phyloP scores from a whole-genome alignment of 1,140 invertebrate genomes.

The Neodiprion fabricii region DNA sequence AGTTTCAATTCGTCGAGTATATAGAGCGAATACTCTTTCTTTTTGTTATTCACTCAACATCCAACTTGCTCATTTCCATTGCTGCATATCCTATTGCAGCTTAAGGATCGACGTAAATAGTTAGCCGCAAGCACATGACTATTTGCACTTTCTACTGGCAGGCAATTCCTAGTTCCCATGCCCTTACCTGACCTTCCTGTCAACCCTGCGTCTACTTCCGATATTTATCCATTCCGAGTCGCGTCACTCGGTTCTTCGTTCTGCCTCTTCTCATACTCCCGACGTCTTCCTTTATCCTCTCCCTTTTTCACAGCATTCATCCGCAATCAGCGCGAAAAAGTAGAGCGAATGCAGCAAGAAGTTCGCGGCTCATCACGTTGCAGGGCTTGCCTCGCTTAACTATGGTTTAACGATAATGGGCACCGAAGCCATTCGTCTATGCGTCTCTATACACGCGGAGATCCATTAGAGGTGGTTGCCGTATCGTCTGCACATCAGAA shows the following conservation, averaged over 20 bases:
- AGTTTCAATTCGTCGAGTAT: too few species aligned
- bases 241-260: neutral
- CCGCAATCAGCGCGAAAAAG: neutral
- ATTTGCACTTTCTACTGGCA: neutral
- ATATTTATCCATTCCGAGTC: neutral
- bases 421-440: neutral
- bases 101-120: neutral
- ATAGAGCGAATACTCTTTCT: too few species aligned
- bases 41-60: too few species aligned
- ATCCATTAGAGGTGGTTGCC: conserved; percentile 7
- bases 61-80: too few species aligned
- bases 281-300: neutral
- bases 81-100: neutral
- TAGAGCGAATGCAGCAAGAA: neutral
- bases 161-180: neutral
- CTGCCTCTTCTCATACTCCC: neutral
- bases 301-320: neutral
- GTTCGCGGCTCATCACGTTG: too few species aligned
- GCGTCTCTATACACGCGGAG: neutral
- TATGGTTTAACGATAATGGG: neutral
- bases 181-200: conserved; percentile 1
- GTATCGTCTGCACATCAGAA: conserved; percentile 1
- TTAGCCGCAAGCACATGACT: neutral
- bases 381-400: too few species aligned
- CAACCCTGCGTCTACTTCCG: conserved; percentile 6